Evolutionary conservation across 1,140 invertebrate genomes (phyloP).

Genomic region (Dufourea novaeangliae): DNA sequence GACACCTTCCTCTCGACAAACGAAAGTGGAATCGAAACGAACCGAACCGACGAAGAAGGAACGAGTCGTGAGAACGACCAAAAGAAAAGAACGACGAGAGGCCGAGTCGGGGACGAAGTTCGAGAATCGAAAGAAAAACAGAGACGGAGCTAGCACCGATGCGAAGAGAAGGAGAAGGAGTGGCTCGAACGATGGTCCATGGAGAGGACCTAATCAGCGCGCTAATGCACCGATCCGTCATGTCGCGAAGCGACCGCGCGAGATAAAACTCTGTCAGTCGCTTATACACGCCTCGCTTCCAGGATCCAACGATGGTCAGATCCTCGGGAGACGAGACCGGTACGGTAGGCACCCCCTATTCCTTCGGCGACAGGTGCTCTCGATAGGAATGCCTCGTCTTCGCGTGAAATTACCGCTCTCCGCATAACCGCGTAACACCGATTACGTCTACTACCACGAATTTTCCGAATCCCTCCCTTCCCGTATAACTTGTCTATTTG

Average conservation of each 20-base stretch:
- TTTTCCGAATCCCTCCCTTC: neutral
- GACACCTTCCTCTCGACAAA: conserved; percentile 29
- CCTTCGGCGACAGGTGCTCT: conserved; percentile 64
- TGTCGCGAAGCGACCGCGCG: conserved; percentile 55
- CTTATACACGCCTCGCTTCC: conserved; percentile 29
- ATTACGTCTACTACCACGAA: no score
- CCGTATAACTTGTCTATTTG: no score
- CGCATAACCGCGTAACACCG: conserved; percentile 19
- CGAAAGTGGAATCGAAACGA: conserved; percentile 43
- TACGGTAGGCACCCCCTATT: conserved; percentile 31
- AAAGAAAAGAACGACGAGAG: neutral
- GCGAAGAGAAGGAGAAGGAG: neutral
- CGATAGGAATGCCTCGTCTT: conserved; percentile 36
- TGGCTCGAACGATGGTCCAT: conserved; percentile 24
- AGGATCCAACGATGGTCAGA: conserved; percentile 16
- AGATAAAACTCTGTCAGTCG: conserved; percentile 58
- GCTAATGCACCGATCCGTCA: conserved; percentile 78
- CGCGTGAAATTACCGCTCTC: conserved; percentile 30
- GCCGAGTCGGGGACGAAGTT: neutral
- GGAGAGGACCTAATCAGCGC: conserved; percentile 70
- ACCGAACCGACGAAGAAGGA: neutral
- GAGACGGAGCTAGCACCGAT: neutral
- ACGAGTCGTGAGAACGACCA: neutral
- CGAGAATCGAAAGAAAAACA: conserved; percentile 12
- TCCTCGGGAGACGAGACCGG: conserved; percentile 23